phyloP scores from a whole-genome alignment of 2,113 vertebrate genomes.

The Rhinoptilus africanus region DNA sequence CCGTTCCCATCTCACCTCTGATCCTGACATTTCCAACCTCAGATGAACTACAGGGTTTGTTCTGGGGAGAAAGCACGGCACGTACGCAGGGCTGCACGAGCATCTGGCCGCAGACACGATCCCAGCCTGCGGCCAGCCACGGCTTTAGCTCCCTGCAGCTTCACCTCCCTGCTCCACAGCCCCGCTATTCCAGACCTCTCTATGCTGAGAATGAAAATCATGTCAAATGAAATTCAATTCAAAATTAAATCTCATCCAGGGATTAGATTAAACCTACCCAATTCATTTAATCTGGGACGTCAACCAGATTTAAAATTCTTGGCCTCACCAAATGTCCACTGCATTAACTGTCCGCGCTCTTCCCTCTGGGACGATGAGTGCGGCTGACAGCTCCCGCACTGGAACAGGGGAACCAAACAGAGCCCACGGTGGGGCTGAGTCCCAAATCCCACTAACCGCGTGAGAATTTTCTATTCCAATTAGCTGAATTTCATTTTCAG shows the following conservation, averaged over 20 bases:
- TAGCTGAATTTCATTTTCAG: neutral
- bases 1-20: neutral
- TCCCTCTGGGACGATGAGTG: neutral
- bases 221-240: neutral
- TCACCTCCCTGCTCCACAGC: neutral
- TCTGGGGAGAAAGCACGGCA: neutral
- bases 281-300: neutral
- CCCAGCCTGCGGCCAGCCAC: neutral
- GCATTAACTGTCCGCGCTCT: neutral
- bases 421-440: neutral
- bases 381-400: neutral
- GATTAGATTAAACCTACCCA: constrained; percentile 12
- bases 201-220: neutral
- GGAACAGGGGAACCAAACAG: neutral
- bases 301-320: neutral
- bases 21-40: neutral
- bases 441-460: neutral
- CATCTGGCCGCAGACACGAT: neutral
- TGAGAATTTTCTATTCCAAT: neutral
- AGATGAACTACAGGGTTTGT: neutral
- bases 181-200: neutral
- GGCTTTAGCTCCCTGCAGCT: neutral
- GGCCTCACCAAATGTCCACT: neutral
- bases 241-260: neutral
- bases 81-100: neutral